Evolutionary conservation across 1,140 invertebrate genomes (phyloP).

Genomic region (Brachionus rotundiformis): DNA sequence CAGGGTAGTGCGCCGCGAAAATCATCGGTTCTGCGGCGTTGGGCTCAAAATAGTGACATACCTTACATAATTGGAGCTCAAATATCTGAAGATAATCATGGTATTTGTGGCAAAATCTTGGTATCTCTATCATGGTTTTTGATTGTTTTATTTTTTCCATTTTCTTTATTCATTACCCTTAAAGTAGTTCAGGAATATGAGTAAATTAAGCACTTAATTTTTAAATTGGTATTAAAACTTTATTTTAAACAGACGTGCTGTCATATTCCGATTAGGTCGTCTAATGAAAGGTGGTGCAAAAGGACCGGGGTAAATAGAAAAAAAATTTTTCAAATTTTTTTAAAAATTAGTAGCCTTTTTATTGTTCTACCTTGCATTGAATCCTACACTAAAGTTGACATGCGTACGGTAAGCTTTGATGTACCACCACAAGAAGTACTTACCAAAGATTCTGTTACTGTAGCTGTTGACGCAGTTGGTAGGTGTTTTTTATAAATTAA

Average conservation of each 20-base stretch:
- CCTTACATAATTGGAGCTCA: slow-evolving; percentile 50
- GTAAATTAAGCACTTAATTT: too few relatives aligned
- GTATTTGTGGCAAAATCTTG: slow-evolving; percentile 19
- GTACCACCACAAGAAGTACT: slow-evolving; percentile 54
- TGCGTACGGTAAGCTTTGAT: slow-evolving; percentile 54
- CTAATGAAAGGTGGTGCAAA: slow-evolving; percentile 47
- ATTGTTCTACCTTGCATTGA: slow-evolving; percentile 53
- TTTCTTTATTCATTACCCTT: slow-evolving; percentile 29
- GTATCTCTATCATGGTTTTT: slow-evolving; percentile 34
- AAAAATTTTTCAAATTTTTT: neutral
- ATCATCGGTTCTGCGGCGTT: slow-evolving; percentile 10
- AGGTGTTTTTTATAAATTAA: neutral
- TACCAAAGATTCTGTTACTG: slow-evolving; percentile 54
- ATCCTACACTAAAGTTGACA: slow-evolving; percentile 51
- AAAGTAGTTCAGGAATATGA: slow-evolving; percentile 53
- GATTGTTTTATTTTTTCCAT: slow-evolving; percentile 45
- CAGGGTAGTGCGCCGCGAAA: neutral
- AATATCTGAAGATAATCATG: slow-evolving; percentile 4
- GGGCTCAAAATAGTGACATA: slow-evolving; percentile 45
- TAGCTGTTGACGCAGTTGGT: slow-evolving; percentile 54
- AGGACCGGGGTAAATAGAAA: slow-evolving; percentile 52
- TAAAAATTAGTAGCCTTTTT: neutral
- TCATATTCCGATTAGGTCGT: slow-evolving; percentile 53
- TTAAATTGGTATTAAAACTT: too few relatives aligned
- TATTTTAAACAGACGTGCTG: slow-evolving; percentile 45